These are phyloP conservation scores for Ophion slaviceki DNA, from an alignment of 2,888 invertebrate genomes.

Conservation along the genomic window DNA sequence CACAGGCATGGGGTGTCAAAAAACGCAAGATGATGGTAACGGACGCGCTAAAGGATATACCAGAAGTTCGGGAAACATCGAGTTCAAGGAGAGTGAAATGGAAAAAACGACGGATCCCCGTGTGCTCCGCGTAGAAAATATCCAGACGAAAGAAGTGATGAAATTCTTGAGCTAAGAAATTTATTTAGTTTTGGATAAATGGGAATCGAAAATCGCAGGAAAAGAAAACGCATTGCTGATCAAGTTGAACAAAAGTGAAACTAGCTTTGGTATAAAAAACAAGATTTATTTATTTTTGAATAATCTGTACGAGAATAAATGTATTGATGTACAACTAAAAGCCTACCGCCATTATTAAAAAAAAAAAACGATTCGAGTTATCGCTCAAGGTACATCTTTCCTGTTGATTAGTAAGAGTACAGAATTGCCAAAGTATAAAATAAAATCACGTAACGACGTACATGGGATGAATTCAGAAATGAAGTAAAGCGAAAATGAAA, in stretches of 20 bases:
- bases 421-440: neutral
- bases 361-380: conserved; percentile 34
- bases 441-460: neutral
- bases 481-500: neutral
- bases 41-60: neutral
- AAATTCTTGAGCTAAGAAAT: conserved; percentile 69
- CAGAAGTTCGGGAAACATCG: neutral
- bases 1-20: neutral
- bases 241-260: conserved; percentile 70
- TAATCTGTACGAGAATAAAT: conserved; percentile 70
- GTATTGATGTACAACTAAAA: conserved; percentile 40
- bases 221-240: conserved; percentile 80
- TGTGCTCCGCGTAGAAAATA: conserved; percentile 77
- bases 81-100: neutral
- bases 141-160: conserved; percentile 69
- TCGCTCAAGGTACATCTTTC: conserved; percentile 9
- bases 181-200: conserved; percentile 83
- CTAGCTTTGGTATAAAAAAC: conserved; percentile 55
- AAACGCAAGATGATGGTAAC: conserved; percentile 11
- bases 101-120: conserved; percentile 32
- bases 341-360: conserved; percentile 20
- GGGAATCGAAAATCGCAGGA: conserved; percentile 86
- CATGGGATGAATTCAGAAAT: neutral
- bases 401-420: neutral
- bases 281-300: conserved; percentile 66